phyloP scores from a whole-genome alignment of 2,888 invertebrate species.

The Autographa gamma region DNA sequence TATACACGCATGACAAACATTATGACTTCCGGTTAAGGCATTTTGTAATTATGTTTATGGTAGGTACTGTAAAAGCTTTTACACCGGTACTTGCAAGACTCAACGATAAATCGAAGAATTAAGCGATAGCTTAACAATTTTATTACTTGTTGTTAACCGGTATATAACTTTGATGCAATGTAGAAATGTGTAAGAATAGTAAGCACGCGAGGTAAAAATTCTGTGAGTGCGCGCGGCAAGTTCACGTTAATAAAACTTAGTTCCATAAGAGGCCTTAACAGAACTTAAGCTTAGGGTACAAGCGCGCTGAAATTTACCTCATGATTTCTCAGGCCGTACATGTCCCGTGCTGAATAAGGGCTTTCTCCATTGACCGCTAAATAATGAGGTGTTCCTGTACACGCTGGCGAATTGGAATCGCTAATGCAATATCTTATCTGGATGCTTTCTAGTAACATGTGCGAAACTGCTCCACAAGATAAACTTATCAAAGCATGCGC shows the following conservation, averaged over 20 bases:
- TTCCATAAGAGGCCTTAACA: constrained; percentile 19
- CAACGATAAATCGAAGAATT: constrained; percentile 3
- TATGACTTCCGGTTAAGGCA: constrained; percentile 25
- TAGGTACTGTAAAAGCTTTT: not conserved
- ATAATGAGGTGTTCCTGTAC: constrained; percentile 28
- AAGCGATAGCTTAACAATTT: not conserved
- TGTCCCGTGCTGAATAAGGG: constrained; percentile 27
- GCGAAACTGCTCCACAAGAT: not conserved
- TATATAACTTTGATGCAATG: constrained; percentile 4
- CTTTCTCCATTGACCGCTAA: constrained; percentile 23
- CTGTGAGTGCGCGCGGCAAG: constrained; percentile 2
- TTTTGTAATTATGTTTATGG: constrained; percentile 23
- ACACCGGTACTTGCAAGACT: not conserved
- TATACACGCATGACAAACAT: constrained; percentile 38
- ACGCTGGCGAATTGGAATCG: constrained; percentile 5
- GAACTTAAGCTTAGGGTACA: constrained; percentile 13
- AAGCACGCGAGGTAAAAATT: constrained; percentile 6
- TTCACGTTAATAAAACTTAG: constrained; percentile 24
- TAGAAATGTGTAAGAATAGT: constrained; percentile 5
- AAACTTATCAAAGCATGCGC: not conserved
- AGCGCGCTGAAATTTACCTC: constrained; percentile 31
- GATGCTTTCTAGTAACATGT: not conserved
- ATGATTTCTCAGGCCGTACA: constrained; percentile 26
- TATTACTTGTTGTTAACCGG: constrained; percentile 10
- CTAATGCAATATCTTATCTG: not conserved